phyloP scores from a whole-genome alignment of 1,140 invertebrate genomes.

The Sinella curviseta region DNA sequence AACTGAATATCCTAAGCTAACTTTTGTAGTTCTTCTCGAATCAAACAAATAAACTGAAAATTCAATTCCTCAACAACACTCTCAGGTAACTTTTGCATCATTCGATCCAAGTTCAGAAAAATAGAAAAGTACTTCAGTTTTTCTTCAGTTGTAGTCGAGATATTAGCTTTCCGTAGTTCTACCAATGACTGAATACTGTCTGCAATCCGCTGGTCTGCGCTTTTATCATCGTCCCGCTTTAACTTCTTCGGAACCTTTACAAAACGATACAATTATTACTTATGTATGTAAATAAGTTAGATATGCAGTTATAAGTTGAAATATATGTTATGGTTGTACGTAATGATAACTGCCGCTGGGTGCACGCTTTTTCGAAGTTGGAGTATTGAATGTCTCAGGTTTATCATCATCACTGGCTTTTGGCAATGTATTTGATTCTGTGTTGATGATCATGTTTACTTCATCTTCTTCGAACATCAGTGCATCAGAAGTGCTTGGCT shows the following conservation, averaged over 20 bases:
- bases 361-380: background rate
- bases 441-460: no score
- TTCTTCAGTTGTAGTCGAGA: background rate
- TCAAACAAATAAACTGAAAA: background rate
- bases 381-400: background rate
- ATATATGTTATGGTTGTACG: background rate
- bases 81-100: background rate
- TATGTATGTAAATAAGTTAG: no score
- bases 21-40: background rate
- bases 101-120: background rate
- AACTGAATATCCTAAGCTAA: background rate
- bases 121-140: background rate
- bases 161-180: background rate
- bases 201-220: background rate
- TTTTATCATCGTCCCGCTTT: background rate
- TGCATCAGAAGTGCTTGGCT: no score
- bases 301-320: no score
- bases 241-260: background rate
- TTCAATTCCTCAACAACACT: background rate
- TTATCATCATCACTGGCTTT: no score
- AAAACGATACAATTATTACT: no score
- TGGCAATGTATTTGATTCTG: no score
- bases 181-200: background rate
- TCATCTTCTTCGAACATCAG: no score
- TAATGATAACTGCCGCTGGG: background rate